A percentile compares a stretch with the other conserved stretches of the same genome.
Conservation (phyloP, 2,888 invertebrate species). For the Latrodectus elegans region DNA sequence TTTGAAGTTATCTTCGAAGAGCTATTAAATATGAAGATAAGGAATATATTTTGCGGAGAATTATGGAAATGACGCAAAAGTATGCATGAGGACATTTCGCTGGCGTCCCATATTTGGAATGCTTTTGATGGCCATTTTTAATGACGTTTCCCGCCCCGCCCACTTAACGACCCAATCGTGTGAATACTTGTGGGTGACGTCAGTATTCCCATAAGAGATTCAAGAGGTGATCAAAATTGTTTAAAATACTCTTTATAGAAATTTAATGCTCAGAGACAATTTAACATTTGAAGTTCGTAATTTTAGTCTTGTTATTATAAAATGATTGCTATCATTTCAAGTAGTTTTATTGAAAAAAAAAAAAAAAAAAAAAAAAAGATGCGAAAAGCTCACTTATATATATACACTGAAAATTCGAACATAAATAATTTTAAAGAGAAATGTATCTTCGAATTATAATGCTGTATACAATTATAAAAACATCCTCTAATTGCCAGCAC, state of each 20-base stretch:
- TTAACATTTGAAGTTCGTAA: neutral
- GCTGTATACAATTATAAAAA: no score
- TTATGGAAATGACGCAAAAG: conserved; percentile 40
- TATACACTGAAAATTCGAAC: no score
- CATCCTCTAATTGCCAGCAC: no score
- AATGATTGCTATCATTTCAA: neutral
- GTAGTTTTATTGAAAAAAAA: neutral
- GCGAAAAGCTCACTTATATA: no score
- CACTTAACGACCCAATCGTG: conserved; percentile 26
- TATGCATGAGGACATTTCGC: conserved; percentile 1
- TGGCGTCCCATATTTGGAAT: conserved; percentile 33
- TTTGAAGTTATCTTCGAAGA: conserved; percentile 45
- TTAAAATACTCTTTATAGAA: neutral
- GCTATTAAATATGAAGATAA: conserved; percentile 57
- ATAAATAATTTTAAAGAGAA: no score
- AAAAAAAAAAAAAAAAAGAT: no score
- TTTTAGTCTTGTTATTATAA: neutral
- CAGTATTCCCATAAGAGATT: conserved; percentile 5
- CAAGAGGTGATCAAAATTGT: conserved; percentile 3
- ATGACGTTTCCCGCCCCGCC: conserved; percentile 48
- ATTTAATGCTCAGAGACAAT: conserved; percentile 6
- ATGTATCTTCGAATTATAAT: no score
- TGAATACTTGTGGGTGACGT: conserved; percentile 13
- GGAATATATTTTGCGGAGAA: conserved; percentile 41
- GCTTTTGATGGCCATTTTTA: conserved; percentile 48